Evolutionary conservation across 2,113 vertebrate genomes (phyloP), one percentile per base, ranked within the genome.

Genomic region (Prinia subflava): DNA sequence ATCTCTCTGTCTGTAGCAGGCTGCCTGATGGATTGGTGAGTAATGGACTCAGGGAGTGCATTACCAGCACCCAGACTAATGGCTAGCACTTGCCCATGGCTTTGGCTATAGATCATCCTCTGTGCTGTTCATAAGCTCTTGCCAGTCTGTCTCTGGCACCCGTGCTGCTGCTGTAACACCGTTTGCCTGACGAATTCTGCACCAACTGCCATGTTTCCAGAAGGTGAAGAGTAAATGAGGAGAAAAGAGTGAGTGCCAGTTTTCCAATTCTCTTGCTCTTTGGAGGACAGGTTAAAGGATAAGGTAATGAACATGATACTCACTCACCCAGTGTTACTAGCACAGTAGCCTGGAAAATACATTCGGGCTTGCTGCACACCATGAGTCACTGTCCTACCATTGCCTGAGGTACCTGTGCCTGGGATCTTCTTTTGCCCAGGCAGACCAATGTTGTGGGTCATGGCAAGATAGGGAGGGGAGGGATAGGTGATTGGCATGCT

Each of bases 21-120:
- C 98, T 99, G 98, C 98, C 98, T 99, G 99, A 99, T 99, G 98
- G 99, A 99, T 99, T 98, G 98, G 98, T 98, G 99, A 99, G 99
- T 99, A 99, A 99, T 99, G 98, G 98, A 99, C 98, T 99, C 95
- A 94, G 98, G 98, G 98, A 98, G 98, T 98, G 98, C 98, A 98
- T 99, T 99, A 99, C 98, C 95, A 97, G 98, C 98, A 91, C 98
- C 98, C 98, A 97, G 98, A 99, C 98, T 99, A 99, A 99, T 99
- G 98, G 98, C 98, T 97, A 98, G 98, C 98, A 98, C 98, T 98
- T 97, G 98, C 98, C 98, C 97, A 97, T 98, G 98, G 98, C 98
- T 98, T 95, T 97, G 96, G 94, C 98, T 98, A 98, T 99, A 99
- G 98, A 99, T 99, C 98, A 99, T 98, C 99, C 98, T 98, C 98